Base-by-base conservation (phyloP, 2,113 vertebrate genomes). In the Pterocles orientalis region DNA sequence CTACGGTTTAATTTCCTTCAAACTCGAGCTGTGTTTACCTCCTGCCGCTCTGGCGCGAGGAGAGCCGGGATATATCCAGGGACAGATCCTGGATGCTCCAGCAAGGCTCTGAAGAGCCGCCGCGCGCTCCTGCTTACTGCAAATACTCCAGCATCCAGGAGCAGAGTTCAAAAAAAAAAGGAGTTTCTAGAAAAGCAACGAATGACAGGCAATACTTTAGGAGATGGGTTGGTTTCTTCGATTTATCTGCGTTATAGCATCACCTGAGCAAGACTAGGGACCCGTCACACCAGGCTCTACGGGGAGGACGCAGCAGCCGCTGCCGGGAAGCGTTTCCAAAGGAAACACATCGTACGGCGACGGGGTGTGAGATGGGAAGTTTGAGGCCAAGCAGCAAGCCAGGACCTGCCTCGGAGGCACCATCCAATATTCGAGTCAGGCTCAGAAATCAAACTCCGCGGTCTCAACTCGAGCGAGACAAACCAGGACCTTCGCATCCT, bases 211-310 rank as follows among this genome's bases (percentile, higher is more conserved):
- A 36, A 54, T 11, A 28, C 34, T 14, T 21, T 15, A 64, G 58
- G 58, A 81, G 21, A 7, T 29, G 24, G 21, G 8, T 24, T n/a
- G 6, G 31, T 19, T 73, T 56, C 56, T 41, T 72, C 60, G 29
- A 18, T 66, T 66, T 64, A 9, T 47, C 62, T 58, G n/a, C 45
- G 39, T 54, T 17, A 26, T 1, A 83, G 72, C 34, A 34, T 23
- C 14, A 21, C 23, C 26, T 16, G 36, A 66, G 36, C 25, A 45
- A 66, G 54, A 50, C n/a, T 5, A 29, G n/a, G 29, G 36, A 78
- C 39, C 31, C 2, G 5, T 28, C 9, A n/a, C 14, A 8, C 0
- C 3, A 47, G 5, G 45, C 14, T 51, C 43, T 33, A 16, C 3
- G 1, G 21, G 29, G 17, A 83, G 43, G 39, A 82, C 16, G 48